Conservation (phyloP, 2,888 invertebrate species). For the Capitulum mitella region DNA sequence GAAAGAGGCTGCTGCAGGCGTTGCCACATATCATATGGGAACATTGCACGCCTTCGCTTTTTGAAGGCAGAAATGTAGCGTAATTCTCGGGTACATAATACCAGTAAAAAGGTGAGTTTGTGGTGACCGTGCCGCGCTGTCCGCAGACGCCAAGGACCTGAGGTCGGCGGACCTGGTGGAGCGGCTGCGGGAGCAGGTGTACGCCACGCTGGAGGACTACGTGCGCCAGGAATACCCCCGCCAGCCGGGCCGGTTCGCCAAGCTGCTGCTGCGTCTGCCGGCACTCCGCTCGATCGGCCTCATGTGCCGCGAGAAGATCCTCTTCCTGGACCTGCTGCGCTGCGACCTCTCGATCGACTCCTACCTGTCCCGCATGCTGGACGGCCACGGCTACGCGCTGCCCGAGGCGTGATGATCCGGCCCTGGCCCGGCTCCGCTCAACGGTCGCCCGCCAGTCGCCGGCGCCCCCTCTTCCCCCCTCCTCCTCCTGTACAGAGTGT, state of each 20-base stretch:
- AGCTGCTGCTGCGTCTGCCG: conserved; percentile 79
- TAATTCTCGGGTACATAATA: no score
- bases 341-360: not conserved
- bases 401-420: not conserved
- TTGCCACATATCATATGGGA: no score
- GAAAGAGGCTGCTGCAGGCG: no score
- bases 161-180: conserved; percentile 66
- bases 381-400: not conserved
- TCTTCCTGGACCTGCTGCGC: conserved; percentile 85
- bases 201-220: conserved; percentile 91
- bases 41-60: no score
- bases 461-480: not conserved
- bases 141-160: conserved; percentile 77
- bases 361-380: conserved; percentile 12
- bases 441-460: not conserved
- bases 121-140: no score
- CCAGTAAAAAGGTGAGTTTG: no score
- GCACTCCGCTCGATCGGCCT: conserved; percentile 84
- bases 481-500: not conserved
- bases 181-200: conserved; percentile 83
- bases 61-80: no score
- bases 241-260: conserved; percentile 92
- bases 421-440: not conserved
- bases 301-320: conserved; percentile 89
- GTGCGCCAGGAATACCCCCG: conserved; percentile 76